Conservation (phyloP, 2,888 invertebrate species). For the Leptarthrus brevirostris region DNA sequence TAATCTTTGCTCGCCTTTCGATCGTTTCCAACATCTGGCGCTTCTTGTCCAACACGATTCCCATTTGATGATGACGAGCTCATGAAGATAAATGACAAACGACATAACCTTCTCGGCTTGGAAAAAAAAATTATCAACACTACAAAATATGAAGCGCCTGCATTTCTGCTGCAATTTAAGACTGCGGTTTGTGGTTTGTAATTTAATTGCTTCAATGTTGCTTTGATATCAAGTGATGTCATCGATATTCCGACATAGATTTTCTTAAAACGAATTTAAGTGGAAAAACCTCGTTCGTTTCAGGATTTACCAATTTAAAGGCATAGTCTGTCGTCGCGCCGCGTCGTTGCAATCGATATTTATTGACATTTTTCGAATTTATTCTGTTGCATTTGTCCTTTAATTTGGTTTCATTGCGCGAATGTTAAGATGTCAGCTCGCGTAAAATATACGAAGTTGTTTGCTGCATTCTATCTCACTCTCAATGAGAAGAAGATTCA, state of each 20-base stretch:
- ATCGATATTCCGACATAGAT: slow-evolving; percentile 1
- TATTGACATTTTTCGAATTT: slow-evolving; percentile 1
- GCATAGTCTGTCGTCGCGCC: background rate
- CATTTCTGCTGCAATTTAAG: background rate
- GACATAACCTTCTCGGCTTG: background rate
- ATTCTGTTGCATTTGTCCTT: background rate
- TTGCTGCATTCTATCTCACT: background rate
- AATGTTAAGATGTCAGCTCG: background rate
- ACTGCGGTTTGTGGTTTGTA: background rate
- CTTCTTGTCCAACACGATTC: too few relatives aligned
- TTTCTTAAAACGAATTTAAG: background rate
- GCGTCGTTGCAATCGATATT: background rate
- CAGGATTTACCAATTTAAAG: background rate
- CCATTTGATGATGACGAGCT: background rate
- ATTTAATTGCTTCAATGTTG: background rate
- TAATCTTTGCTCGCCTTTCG: too few relatives aligned
- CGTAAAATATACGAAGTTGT: background rate
- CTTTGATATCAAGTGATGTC: background rate
- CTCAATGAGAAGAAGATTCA: background rate
- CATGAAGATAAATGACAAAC: slow-evolving; percentile 5
- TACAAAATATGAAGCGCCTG: background rate
- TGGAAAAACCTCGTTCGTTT: background rate
- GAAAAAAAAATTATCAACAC: background rate
- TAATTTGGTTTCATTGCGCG: background rate
- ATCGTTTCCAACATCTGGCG: too few relatives aligned